Conservation (phyloP, 2,797 vertebrate species). For the Rallus crepitans region DNA sequence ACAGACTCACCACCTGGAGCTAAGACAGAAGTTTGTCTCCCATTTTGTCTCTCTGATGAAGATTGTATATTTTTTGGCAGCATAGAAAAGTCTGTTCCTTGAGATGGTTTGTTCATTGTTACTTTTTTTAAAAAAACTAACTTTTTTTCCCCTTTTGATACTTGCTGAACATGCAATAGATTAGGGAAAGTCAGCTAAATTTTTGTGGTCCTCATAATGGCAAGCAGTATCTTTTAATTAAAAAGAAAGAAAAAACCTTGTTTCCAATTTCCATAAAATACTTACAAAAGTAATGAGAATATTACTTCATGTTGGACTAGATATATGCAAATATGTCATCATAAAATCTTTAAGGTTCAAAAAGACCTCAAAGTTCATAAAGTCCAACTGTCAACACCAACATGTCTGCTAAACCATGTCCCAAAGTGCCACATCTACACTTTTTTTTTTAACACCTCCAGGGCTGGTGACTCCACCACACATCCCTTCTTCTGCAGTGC, state of each 20-base stretch:
- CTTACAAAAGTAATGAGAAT: background rate
- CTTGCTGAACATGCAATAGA: background rate
- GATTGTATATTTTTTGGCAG: background rate
- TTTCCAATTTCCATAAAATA: background rate
- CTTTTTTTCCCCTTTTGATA: fast-evolving
- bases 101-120: background rate
- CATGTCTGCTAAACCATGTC: too few species aligned
- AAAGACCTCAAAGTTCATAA: too few species aligned
- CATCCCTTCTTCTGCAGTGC: background rate
- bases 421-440: too few species aligned
- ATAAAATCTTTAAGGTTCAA: too few species aligned
- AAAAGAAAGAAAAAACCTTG: background rate
- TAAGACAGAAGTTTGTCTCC: background rate
- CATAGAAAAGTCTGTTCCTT: background rate
- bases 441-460: too few species aligned
- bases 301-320: background rate
- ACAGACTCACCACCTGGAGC: background rate
- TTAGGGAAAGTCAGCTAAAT: background rate
- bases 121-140: too few species aligned
- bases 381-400: too few species aligned
- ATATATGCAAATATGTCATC: background rate
- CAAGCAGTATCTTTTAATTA: background rate
- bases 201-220: background rate
- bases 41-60: background rate
- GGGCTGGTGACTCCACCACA: background rate